Conservation (phyloP, 2,888 invertebrate genomes). For the Aethes cnicana region DNA sequence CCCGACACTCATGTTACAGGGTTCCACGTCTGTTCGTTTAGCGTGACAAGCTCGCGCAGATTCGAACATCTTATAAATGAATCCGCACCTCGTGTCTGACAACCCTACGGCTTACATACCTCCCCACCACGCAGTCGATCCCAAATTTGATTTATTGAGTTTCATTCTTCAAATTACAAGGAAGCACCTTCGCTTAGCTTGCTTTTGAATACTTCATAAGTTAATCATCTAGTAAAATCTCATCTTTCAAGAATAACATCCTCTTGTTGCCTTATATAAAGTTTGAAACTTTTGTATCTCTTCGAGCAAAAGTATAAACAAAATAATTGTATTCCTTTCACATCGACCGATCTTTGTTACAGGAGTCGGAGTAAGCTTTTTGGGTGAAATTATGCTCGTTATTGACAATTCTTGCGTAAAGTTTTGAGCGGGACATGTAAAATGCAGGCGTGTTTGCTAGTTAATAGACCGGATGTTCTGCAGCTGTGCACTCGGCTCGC, state of each 20-base stretch:
- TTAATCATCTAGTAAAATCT: conserved; percentile 17
- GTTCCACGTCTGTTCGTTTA: conserved; percentile 21
- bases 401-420: conserved; percentile 4
- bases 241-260: conserved; percentile 20
- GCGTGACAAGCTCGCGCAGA: conserved; percentile 29
- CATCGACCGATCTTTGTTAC: not conserved
- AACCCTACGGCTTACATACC: conserved; percentile 18
- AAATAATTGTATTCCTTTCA: conserved; percentile 7
- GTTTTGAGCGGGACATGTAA: conserved; percentile 31
- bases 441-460: conserved; percentile 29
- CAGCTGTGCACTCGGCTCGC: conserved; percentile 60
- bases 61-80: conserved; percentile 29
- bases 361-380: not conserved
- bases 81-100: conserved; percentile 28
- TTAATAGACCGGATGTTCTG: conserved; percentile 59
- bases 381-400: not conserved
- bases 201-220: conserved; percentile 6
- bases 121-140: conserved; percentile 10
- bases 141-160: conserved; percentile 26
- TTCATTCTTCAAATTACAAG: conserved; percentile 19
- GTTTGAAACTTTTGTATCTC: conserved; percentile 19
- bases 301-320: conserved; percentile 13
- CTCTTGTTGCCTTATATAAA: conserved; percentile 17
- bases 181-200: conserved; percentile 12
- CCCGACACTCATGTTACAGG: conserved; percentile 24